Evolutionary conservation across 2,888 invertebrate species (phyloP).

Genomic region (Machimus rusticus): DNA sequence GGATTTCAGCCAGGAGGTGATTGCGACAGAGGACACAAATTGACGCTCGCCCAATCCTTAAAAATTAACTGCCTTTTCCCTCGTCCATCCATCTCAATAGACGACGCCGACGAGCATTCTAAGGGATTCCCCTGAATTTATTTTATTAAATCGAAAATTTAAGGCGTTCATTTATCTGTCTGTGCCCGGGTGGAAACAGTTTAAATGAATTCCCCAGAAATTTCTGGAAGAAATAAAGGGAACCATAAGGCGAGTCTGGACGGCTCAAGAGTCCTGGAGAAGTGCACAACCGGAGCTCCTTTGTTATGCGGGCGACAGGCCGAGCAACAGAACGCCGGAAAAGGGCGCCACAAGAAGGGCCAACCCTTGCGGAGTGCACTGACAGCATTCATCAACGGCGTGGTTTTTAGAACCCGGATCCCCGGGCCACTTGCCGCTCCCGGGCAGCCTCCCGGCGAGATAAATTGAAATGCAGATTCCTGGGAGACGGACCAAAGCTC

Average conservation of each 20-base stretch:
- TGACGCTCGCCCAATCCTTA: background rate
- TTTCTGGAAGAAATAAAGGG: background rate
- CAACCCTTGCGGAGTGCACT: background rate
- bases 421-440: background rate
- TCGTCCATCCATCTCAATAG: background rate
- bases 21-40: background rate
- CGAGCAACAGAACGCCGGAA: background rate
- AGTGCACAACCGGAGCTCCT: background rate
- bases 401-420: background rate
- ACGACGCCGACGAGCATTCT: background rate
- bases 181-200: background rate
- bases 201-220: background rate
- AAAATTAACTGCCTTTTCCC: background rate
- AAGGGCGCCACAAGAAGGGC: background rate
- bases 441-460: background rate
- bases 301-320: background rate
- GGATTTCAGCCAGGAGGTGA: background rate
- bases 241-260: background rate
- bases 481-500: background rate
- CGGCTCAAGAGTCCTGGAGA: background rate
- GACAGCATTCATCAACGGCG: constrained; percentile 1
- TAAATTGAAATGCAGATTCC: constrained; percentile 19
- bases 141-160: background rate
- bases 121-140: background rate
- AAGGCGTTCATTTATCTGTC: background rate